Conservation (phyloP, 1,140 invertebrate genomes). For the Gyrodactylus bullatarudis region DNA sequence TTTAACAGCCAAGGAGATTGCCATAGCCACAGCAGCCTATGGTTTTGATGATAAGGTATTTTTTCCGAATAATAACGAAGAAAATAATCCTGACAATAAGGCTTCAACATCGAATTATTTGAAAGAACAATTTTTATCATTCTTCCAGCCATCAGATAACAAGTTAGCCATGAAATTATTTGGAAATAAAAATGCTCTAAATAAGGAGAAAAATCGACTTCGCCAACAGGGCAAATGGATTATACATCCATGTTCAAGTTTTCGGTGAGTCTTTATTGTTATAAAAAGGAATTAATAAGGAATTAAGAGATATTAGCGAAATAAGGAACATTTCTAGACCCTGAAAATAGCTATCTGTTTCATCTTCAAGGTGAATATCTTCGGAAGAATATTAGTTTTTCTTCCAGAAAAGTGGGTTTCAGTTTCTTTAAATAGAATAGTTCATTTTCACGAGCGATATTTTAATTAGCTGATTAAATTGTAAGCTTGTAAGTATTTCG, state of each 20-base stretch:
- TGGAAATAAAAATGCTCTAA: conserved; percentile 20
- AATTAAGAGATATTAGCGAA: too few relatives aligned
- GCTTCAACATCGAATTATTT: conserved; percentile 8
- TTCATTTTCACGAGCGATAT: too few relatives aligned
- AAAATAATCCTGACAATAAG: not conserved
- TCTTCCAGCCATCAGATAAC: conserved; percentile 22
- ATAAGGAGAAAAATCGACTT: conserved; percentile 20
- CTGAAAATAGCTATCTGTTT: too few relatives aligned
- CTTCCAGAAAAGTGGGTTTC: too few relatives aligned
- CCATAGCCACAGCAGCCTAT: not conserved
- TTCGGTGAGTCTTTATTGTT: conserved; percentile 6
- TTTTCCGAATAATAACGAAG: not conserved
- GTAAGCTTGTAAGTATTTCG: too few relatives aligned
- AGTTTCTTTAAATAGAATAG: too few relatives aligned
- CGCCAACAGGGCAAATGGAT: conserved; percentile 19
- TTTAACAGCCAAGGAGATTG: not conserved
- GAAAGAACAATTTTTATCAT: conserved; percentile 18
- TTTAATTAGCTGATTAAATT: too few relatives aligned
- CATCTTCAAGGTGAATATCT: too few relatives aligned
- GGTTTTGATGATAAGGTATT: not conserved
- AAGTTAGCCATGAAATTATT: conserved; percentile 23
- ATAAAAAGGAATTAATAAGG: too few relatives aligned
- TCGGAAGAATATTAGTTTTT: too few relatives aligned
- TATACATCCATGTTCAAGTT: conserved; percentile 18
- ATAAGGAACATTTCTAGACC: too few relatives aligned